Percentiles rank a stretch among this genome's conserved stretches.
These are phyloP conservation scores for Branchipolynoe longqiensis DNA, from an alignment of 2,888 invertebrate genomes.

Conservation along the genomic window DNA sequence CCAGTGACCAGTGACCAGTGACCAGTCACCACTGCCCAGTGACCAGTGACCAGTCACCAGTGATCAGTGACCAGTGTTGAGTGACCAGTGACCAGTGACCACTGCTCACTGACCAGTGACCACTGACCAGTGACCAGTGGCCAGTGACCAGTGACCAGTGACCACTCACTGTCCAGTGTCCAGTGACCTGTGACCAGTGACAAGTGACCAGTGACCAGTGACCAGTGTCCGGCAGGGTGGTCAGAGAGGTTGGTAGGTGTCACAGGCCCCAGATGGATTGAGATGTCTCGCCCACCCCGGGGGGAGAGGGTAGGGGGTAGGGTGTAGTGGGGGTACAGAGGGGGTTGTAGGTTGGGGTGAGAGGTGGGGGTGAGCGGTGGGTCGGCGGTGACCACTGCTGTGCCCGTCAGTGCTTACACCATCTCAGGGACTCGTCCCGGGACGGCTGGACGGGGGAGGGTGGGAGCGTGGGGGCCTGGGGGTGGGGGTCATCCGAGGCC, in stretches of 20 bases:
- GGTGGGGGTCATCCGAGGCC: not conserved
- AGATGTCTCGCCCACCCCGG: conserved; percentile 30
- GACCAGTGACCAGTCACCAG: too few species aligned
- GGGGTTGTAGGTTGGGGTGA: not conserved
- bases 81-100: too few species aligned
- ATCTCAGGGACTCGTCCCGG: not conserved
- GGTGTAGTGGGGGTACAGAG: too few species aligned
- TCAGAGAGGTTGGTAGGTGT: not conserved
- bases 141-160: conserved; percentile 36
- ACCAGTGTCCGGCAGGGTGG: conserved; percentile 11
- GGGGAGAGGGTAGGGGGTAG: not conserved
- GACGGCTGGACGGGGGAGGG: not conserved
- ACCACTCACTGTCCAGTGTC: too few species aligned
- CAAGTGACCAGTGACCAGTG: conserved; percentile 31
- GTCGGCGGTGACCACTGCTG: not conserved
- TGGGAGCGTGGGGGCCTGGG: not conserved
- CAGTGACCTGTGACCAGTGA: too few species aligned
- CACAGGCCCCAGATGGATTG: conserved; percentile 25
- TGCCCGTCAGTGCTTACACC: conserved; percentile 6
- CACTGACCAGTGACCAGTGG: too few species aligned
- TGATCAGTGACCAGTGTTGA: too few species aligned
- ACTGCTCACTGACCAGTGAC: too few species aligned
- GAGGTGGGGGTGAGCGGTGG: not conserved
- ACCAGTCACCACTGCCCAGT: too few species aligned
- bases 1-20: too few species aligned